Conservation (phyloP, 1,140 invertebrate species). For the Lepidurus arcticus region DNA sequence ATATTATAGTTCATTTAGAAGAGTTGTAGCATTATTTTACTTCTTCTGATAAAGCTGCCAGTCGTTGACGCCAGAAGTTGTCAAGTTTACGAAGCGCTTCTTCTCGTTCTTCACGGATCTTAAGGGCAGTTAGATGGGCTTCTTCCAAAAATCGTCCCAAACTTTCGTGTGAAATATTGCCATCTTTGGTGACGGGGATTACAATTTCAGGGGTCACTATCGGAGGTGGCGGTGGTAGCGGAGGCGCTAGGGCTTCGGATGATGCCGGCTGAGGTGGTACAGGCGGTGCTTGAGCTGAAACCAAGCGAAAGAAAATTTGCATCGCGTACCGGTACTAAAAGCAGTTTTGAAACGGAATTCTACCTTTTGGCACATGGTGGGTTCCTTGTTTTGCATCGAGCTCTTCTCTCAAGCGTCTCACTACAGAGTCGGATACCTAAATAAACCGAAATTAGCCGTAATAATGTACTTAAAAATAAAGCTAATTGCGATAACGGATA, state of each 20-base stretch:
- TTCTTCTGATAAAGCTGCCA: slow-evolving; percentile 26
- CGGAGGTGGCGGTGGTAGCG: not conserved
- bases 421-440: slow-evolving; percentile 33
- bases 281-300: not conserved
- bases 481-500: not conserved
- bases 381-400: slow-evolving; percentile 25
- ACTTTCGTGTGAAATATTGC: slow-evolving; percentile 13
- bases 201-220: not conserved
- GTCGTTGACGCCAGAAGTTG: slow-evolving; percentile 30
- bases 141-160: slow-evolving; percentile 34
- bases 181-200: not conserved
- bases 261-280: not conserved
- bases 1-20: not conserved
- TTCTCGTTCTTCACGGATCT: slow-evolving; percentile 33
- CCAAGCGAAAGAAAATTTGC: not conserved
- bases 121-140: slow-evolving; percentile 32
- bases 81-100: slow-evolving; percentile 33
- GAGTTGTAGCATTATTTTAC: slow-evolving; percentile 6
- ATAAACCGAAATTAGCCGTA: not conserved
- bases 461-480: not conserved
- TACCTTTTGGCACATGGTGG: slow-evolving; percentile 23
- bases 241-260: not conserved
- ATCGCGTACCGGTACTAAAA: not conserved
- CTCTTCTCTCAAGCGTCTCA: slow-evolving; percentile 29
- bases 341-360: not conserved